Percentiles rank a stretch among this genome's conserved stretches.
phyloP scores from a whole-genome alignment of 2,113 vertebrate genomes.

The Pantherophis guttatus region DNA sequence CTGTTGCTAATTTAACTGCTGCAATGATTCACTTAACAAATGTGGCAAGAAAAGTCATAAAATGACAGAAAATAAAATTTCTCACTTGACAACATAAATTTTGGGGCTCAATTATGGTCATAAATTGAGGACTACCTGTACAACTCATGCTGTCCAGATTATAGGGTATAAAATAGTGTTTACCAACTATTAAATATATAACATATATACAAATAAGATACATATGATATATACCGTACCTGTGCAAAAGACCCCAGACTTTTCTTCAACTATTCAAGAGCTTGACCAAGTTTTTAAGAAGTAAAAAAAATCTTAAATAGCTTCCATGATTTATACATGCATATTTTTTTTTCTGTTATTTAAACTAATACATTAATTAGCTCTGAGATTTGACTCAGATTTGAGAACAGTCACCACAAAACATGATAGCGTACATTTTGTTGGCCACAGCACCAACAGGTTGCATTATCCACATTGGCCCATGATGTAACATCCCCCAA shows the following conservation, averaged over 20 bases:
- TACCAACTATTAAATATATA: background rate
- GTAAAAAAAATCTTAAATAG: background rate
- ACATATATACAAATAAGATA: background rate
- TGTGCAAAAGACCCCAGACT: background rate
- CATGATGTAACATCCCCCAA: background rate
- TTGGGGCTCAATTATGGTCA: too few species aligned
- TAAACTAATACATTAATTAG: background rate
- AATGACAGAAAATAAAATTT: too few species aligned
- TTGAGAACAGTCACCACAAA: background rate
- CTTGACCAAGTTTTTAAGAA: background rate
- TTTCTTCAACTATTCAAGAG: background rate
- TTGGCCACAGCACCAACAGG: background rate
- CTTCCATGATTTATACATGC: background rate
- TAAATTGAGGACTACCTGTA: too few species aligned
- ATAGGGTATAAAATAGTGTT: background rate
- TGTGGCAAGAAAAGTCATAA: too few species aligned
- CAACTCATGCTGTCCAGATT: background rate
- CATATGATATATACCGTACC: background rate
- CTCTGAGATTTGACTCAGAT: background rate
- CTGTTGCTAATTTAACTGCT: too few species aligned
- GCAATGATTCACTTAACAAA: too few species aligned
- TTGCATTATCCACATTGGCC: background rate
- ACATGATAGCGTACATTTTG: background rate
- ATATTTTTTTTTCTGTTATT: background rate
- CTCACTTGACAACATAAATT: too few species aligned